phyloP scores from a whole-genome alignment of 2,888 invertebrate genomes.

The Eupithecia subfuscata region DNA sequence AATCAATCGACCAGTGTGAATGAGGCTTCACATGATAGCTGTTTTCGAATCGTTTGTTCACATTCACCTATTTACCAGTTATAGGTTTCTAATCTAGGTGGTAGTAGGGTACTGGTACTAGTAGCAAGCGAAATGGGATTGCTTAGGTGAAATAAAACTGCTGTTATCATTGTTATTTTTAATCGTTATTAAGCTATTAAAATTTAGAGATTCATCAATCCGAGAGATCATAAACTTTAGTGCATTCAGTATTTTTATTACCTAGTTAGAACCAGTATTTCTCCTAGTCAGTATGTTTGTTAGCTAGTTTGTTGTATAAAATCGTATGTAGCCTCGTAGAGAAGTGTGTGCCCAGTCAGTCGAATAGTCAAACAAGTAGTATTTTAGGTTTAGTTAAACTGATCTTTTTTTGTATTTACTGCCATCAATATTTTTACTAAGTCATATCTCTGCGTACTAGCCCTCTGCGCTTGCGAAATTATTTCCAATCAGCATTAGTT shows the following conservation, averaged over 20 bases:
- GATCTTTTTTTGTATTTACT: too few species aligned
- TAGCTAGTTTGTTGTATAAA: neutral
- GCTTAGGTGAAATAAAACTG: too few species aligned
- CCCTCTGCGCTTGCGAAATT: too few species aligned
- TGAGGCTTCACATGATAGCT: neutral
- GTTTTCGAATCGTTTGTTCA: neutral
- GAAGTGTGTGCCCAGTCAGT: too few species aligned
- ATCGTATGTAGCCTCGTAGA: neutral
- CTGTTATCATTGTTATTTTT: neutral
- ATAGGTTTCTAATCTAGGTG: neutral
- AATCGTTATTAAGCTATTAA: neutral
- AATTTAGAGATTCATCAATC: neutral
- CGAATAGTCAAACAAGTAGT: too few species aligned
- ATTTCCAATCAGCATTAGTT: neutral
- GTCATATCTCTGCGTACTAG: too few species aligned
- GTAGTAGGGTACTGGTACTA: neutral
- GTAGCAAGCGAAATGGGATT: neutral
- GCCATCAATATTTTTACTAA: too few species aligned
- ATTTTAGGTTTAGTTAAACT: too few species aligned
- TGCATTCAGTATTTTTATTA: too few species aligned
- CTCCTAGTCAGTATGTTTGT: too few species aligned
- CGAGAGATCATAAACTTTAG: too few species aligned
- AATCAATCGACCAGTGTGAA: neutral
- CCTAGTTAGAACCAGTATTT: too few species aligned
- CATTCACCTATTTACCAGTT: neutral